Base-by-base conservation (phyloP, 2,888 invertebrate genomes). In the Orthosia gothica region DNA sequence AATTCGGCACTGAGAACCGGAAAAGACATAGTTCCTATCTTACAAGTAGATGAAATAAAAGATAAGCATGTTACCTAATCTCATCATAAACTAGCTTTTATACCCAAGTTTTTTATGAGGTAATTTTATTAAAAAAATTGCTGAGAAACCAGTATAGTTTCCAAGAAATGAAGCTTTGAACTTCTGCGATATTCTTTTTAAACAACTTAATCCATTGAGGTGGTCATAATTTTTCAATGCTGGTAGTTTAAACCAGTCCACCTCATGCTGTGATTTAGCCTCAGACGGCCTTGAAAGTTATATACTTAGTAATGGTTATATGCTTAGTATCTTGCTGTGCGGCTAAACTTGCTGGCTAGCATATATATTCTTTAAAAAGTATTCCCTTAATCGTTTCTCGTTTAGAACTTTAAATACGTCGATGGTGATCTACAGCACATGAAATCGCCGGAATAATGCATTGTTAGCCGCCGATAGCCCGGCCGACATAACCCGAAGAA, bases 241-340 rank as follows among this genome's bases (percentile, higher is more conserved):
- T 54, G 18, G 54, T 68, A n/a, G 50, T 65, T 57, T 65, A 74
- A 82, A 75, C 83, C 74, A 70, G 85, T 82, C 57, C 57, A 62
- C 59, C 12, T 13, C 52, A 61, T 20, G 59, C 64, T 66, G 70
- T 47, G 50, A 64, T 55, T 40, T 76, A 26, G 68, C 70, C 61
- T 72, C 52, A 16, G 52, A 61, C 16, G 23, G 16, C 63, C 61
- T 77, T 82, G 61, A 40, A 5, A 61, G n/a, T n/a, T n/a, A n/a
- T n/a, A n/a, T n/a, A n/a, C n/a, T n/a, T n/a, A n/a, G n/a, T n/a
- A n/a, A n/a, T n/a, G 26, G 26, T 50, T 20, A 26, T 18, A 18
- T 3, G 16, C n/a, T 47, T 9, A 9, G 20, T 20, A 45, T 70
- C 3, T 26, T 26, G 45, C 16, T 64, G 16, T 49, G 13, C 4